phyloP scores from a whole-genome alignment of 2,797 vertebrate species.

The Ceyx erithaca region DNA sequence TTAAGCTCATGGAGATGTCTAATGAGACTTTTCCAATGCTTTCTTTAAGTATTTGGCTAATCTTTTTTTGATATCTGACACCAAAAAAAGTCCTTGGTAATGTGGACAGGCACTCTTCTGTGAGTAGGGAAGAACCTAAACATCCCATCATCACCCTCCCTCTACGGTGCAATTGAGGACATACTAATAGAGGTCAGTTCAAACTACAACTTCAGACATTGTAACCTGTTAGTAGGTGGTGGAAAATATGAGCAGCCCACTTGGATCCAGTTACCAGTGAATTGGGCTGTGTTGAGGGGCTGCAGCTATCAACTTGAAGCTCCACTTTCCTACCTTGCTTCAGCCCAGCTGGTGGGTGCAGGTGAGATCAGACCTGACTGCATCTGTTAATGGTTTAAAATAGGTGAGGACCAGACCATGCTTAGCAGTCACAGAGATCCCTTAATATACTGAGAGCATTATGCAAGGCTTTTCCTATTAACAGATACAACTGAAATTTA shows the following conservation, averaged over 20 bases:
- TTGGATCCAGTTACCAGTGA: background rate
- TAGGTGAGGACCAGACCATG: background rate
- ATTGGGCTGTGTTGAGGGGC: background rate
- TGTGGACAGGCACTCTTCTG: background rate
- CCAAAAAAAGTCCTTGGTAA: no score
- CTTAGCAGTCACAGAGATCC: background rate
- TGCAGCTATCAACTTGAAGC: background rate
- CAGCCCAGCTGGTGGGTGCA: no score
- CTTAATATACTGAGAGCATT: background rate
- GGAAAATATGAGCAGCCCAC: background rate
- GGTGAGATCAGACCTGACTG: no score
- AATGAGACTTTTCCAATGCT: background rate
- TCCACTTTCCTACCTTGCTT: background rate
- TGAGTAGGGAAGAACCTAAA: background rate
- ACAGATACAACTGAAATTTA: background rate
- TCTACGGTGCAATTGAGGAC: background rate
- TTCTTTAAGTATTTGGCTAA: background rate
- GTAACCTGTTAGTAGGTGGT: background rate
- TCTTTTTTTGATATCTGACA: background rate
- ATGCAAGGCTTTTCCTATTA: background rate
- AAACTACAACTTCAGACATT: rapidly evolving
- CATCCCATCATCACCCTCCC: background rate
- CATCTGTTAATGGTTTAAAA: background rate
- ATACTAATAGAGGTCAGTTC: background rate
- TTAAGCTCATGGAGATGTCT: background rate